phyloP scores from a whole-genome alignment of 1,140 invertebrate species.

The Vanessa tameamea region DNA sequence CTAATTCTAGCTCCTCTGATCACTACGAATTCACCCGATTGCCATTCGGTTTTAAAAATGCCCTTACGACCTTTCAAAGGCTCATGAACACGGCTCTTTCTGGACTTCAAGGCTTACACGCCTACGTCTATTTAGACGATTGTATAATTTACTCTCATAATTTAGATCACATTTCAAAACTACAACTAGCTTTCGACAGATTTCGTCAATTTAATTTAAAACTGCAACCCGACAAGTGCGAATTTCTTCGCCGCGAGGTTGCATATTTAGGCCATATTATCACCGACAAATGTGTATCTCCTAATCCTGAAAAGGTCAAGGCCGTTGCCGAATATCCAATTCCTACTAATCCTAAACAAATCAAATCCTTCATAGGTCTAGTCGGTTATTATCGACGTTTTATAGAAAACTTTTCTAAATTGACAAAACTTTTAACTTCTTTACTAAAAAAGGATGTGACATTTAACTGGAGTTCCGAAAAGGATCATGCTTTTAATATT shows the following conservation, averaged over 20 bases:
- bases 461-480: background rate
- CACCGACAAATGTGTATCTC: slow-evolving; percentile 14
- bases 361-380: slow-evolving; percentile 1
- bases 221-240: slow-evolving; percentile 26
- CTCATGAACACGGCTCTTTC: background rate
- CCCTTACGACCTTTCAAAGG: too few relatives aligned
- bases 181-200: background rate
- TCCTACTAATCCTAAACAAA: slow-evolving; percentile 1
- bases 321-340: background rate
- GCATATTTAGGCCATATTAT: slow-evolving; percentile 30
- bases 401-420: slow-evolving; percentile 9
- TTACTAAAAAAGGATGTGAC: slow-evolving; percentile 1
- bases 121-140: slow-evolving; percentile 14
- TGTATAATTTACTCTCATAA: background rate
- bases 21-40: background rate
- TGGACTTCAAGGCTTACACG: slow-evolving; percentile 5
- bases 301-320: slow-evolving; percentile 10
- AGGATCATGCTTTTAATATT: background rate
- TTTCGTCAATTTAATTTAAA: slow-evolving; percentile 17
- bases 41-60: too few relatives aligned
- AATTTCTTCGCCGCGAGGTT: slow-evolving; percentile 23
- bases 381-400: slow-evolving; percentile 6
- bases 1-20: slow-evolving; percentile 7
- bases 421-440: slow-evolving; percentile 5
- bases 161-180: slow-evolving; percentile 2